Conservation (phyloP, 2,797 vertebrate genomes). For the Liasis olivaceus region DNA sequence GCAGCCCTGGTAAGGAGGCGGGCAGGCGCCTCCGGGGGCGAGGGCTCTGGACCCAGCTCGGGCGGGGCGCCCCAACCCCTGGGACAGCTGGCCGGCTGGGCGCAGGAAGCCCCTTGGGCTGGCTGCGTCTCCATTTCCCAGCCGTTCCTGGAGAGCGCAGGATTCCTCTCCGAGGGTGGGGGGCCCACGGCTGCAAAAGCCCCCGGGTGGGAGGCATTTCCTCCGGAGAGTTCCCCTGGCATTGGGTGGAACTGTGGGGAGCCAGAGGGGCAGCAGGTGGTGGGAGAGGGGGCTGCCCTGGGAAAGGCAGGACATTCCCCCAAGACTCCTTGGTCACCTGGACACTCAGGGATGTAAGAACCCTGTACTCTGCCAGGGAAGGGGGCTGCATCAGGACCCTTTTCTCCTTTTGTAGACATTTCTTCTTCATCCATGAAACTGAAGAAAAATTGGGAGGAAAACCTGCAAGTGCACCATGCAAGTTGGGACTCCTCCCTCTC, state of each 20-base stretch:
- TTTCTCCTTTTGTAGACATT: not conserved
- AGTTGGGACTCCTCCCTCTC: not conserved
- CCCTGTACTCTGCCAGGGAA: not conserved
- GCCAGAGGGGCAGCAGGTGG: not conserved
- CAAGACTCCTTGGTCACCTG: not conserved
- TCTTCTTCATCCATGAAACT: not conserved
- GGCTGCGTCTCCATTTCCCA: not conserved
- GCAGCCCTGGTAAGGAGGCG: not conserved
- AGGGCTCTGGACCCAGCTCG: not conserved
- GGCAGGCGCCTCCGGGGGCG: not conserved
- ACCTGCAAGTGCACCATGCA: not conserved
- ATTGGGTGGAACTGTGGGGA: not conserved
- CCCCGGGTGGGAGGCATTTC: not conserved
- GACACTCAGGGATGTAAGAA: not conserved
- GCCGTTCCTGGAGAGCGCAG: not conserved
- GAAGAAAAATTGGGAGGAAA: not conserved
- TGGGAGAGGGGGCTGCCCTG: not conserved
- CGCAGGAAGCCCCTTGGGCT: not conserved
- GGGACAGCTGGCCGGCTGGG: too few relatives aligned
- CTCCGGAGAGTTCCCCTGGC: not conserved
- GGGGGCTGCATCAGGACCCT: not conserved
- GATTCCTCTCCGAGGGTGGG: not conserved
- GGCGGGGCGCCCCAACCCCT: too few relatives aligned
- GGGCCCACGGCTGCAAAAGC: not conserved
- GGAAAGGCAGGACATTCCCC: too few relatives aligned